A percentile compares a stretch with the other conserved stretches of the same genome.
Conservation (phyloP, 2,113 vertebrate species). For the Promerops cafer region DNA sequence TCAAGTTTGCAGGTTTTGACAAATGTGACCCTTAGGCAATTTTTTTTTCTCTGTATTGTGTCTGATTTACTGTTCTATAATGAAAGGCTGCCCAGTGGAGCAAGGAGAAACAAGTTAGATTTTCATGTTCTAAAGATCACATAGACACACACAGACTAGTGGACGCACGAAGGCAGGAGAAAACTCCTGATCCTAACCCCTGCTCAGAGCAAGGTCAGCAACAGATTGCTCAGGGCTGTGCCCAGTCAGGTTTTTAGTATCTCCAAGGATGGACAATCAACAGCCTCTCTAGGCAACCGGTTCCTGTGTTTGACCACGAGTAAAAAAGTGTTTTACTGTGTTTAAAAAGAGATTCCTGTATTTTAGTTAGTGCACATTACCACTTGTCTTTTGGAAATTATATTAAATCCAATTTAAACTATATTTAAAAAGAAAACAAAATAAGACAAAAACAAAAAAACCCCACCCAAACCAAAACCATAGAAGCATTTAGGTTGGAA, state of each 20-base stretch:
- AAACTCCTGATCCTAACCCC: not conserved
- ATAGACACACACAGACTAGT: not conserved
- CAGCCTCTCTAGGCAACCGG: fast-evolving
- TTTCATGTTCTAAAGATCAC: not conserved
- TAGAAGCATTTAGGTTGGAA: not conserved
- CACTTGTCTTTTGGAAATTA: not conserved
- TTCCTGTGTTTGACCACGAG: not conserved
- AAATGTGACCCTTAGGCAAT: not conserved
- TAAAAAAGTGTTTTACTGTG: not conserved
- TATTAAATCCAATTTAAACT: not conserved
- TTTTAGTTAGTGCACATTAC: not conserved
- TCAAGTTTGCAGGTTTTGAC: not conserved
- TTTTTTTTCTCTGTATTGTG: not conserved
- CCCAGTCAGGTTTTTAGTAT: not conserved
- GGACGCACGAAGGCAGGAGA: not conserved
- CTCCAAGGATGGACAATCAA: not conserved
- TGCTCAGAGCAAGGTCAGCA: not conserved
- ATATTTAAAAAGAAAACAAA: not conserved
- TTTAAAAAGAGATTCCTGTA: not conserved
- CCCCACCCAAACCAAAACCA: fast-evolving
- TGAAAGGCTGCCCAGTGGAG: not conserved
- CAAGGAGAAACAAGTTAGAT: not conserved
- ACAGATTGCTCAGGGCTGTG: not conserved
- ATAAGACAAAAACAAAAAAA: not conserved
- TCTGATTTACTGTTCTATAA: not conserved